phyloP scores from a whole-genome alignment of 1,140 invertebrate genomes.

The Lutraria rhynchaena region DNA sequence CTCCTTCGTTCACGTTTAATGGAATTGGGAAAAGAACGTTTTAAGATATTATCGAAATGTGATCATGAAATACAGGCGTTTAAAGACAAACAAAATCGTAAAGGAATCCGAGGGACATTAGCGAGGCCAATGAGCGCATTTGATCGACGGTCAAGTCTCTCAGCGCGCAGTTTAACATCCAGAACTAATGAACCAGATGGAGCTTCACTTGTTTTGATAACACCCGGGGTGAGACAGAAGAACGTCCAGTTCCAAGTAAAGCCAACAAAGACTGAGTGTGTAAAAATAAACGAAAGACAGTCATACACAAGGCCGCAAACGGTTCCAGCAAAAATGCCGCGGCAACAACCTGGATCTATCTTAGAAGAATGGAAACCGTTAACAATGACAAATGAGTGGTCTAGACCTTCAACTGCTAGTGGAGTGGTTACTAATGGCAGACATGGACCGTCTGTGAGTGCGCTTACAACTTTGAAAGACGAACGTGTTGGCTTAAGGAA shows the following conservation, averaged over 20 bases:
- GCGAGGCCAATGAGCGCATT: constrained; percentile 19
- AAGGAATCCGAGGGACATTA: constrained; percentile 4
- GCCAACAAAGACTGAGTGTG: not conserved
- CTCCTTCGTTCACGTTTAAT: constrained; percentile 29
- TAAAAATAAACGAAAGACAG: not conserved
- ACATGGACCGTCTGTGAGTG: not conserved
- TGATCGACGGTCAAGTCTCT: not conserved
- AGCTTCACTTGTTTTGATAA: not conserved
- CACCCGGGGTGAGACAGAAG: constrained; percentile 28
- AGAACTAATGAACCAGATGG: not conserved
- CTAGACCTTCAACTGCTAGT: constrained; percentile 7
- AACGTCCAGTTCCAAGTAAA: constrained; percentile 48
- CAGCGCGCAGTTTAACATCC: not conserved
- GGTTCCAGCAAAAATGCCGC: not conserved
- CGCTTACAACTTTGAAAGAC: not conserved
- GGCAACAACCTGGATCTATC: not conserved
- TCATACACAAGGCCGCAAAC: not conserved
- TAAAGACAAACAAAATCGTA: constrained; percentile 46
- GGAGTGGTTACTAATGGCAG: not conserved
- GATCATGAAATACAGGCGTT: constrained; percentile 48
- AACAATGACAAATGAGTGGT: constrained; percentile 16
- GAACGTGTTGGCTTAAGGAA: not conserved
- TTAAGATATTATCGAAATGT: constrained; percentile 39
- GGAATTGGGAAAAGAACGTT: constrained; percentile 55
- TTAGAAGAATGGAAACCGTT: constrained; percentile 8